Percentiles rank a stretch among this genome's conserved stretches.
Conservation (phyloP, 2,113 vertebrate species). For the Triplophysa rosa region DNA sequence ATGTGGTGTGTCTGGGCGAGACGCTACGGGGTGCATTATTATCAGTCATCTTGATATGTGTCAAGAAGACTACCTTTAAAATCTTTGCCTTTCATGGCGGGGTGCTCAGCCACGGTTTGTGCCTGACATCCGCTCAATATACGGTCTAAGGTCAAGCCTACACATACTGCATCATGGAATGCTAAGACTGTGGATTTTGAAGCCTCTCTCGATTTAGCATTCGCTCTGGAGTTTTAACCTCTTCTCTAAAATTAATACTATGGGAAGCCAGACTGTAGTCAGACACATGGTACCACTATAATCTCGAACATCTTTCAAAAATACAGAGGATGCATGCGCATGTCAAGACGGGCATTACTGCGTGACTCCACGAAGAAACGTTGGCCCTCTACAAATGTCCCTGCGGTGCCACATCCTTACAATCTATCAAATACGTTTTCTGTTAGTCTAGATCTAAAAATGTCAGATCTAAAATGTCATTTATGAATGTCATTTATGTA, state of each 20-base stretch:
- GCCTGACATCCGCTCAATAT: constrained; percentile 43
- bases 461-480: neutral
- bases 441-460: neutral
- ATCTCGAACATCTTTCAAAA: constrained; percentile 39
- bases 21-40: constrained; percentile 12
- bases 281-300: constrained; percentile 35
- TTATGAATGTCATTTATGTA: neutral
- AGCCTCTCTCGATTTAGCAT: constrained; percentile 31
- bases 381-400: constrained; percentile 15
- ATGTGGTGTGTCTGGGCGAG: neutral
- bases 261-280: constrained; percentile 6
- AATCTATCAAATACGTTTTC: neutral
- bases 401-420: constrained; percentile 15
- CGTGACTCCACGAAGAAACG: neutral
- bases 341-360: constrained; percentile 24
- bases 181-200: constrained; percentile 33
- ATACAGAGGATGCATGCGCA: constrained; percentile 9
- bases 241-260: neutral
- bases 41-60: constrained; percentile 30
- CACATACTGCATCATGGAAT: constrained; percentile 16
- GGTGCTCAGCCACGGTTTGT: constrained; percentile 14
- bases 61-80: constrained; percentile 28
- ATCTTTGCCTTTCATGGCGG: constrained; percentile 15
- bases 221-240: constrained; percentile 38
- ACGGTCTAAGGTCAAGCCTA: constrained; percentile 42